A percentile compares a stretch with the other conserved stretches of the same genome.
phyloP scores from a whole-genome alignment of 2,888 invertebrate genomes.

The Scaptodrosophila latifasciaeformis region DNA sequence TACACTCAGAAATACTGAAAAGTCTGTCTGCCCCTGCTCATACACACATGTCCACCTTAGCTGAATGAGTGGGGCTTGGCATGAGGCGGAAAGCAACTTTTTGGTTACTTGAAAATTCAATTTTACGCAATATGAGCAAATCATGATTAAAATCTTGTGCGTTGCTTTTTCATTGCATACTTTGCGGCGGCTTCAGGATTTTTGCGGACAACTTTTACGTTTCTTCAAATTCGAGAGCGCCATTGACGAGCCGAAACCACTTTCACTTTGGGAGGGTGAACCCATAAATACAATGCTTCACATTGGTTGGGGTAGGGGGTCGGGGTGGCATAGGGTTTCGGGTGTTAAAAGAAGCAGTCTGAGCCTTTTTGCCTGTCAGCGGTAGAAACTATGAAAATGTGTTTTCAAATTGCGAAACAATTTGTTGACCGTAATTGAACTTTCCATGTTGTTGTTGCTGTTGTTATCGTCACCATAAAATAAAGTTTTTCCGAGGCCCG shows the following conservation, averaged over 20 bases:
- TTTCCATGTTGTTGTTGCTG: slow-evolving; percentile 34
- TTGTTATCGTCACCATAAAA: slow-evolving; percentile 1
- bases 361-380: slow-evolving; percentile 8
- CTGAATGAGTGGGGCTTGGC: slow-evolving; percentile 11
- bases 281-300: slow-evolving; percentile 29
- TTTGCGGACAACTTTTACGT: slow-evolving; percentile 2
- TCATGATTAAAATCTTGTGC: slow-evolving; percentile 60
- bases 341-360: background rate
- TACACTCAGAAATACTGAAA: background rate
- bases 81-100: slow-evolving; percentile 22
- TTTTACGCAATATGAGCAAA: slow-evolving; percentile 70
- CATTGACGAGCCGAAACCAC: no score
- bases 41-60: slow-evolving; percentile 6
- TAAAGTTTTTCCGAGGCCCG: slow-evolving; percentile 3
- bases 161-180: slow-evolving; percentile 40
- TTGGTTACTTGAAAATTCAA: slow-evolving; percentile 64
- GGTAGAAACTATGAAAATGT: slow-evolving; percentile 61
- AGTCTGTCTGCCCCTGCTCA: no score
- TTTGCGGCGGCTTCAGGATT: slow-evolving; percentile 31
- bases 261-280: no score
- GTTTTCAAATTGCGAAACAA: slow-evolving; percentile 63
- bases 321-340: background rate
- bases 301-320: background rate
- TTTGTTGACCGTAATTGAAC: slow-evolving; percentile 67
- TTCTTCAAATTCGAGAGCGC: no score